These are phyloP conservation scores for Sebastes schlegelii DNA, from an alignment of 2,113 vertebrate genomes.

Conservation along the genomic window DNA sequence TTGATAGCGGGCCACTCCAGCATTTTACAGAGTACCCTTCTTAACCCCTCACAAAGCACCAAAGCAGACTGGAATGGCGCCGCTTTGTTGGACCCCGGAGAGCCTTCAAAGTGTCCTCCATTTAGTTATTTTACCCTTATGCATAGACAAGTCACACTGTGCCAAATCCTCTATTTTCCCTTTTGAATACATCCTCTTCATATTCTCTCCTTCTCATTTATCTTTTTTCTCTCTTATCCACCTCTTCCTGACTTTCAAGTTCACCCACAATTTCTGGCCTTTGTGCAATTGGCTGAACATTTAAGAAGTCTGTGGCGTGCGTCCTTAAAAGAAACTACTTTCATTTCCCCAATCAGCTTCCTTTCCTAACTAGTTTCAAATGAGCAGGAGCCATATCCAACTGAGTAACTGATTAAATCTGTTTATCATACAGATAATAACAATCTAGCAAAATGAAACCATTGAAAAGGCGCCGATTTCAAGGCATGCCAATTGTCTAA, in stretches of 20 bases:
- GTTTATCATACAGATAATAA: constrained; percentile 53
- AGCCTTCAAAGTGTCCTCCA: constrained; percentile 46
- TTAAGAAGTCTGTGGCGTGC: constrained; percentile 36
- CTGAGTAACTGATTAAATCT: constrained; percentile 65
- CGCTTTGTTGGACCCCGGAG: constrained; percentile 31
- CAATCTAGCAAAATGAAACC: constrained; percentile 27
- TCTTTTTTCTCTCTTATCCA: not conserved
- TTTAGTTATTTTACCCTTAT: constrained; percentile 7
- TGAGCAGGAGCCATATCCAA: constrained; percentile 33
- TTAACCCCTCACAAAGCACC: constrained; percentile 37
- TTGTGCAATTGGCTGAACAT: constrained; percentile 47
- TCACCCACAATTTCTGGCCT: not conserved
- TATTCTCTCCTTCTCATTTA: not conserved
- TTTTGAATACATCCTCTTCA: constrained; percentile 21
- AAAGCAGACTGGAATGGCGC: constrained; percentile 4
- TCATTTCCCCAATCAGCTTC: constrained; percentile 44
- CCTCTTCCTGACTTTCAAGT: not conserved
- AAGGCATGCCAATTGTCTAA: not conserved
- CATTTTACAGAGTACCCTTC: constrained; percentile 27
- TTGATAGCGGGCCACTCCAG: constrained; percentile 41
- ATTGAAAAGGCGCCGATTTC: not conserved
- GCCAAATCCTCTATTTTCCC: constrained; percentile 23
- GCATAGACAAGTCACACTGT: constrained; percentile 28
- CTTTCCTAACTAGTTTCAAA: constrained; percentile 39
- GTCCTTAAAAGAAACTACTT: constrained; percentile 32